Conservation (phyloP, 1,140 invertebrate species). For the Megalonaias nervosa region DNA sequence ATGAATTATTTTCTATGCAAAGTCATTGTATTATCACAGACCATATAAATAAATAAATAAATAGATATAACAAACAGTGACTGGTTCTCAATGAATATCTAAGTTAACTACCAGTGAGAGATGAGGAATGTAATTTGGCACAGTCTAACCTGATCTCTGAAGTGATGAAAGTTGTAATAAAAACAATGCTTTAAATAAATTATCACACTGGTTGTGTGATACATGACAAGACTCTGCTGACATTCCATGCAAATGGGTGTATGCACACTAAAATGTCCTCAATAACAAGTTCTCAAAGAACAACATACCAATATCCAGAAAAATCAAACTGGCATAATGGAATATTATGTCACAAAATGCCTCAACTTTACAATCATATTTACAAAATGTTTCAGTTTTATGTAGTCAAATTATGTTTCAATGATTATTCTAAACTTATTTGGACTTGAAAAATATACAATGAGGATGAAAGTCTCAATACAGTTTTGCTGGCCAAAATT, state of each 20-base stretch:
- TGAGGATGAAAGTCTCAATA: no score
- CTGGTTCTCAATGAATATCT: constrained; percentile 31
- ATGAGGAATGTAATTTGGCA: constrained; percentile 44
- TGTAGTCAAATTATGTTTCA: no score
- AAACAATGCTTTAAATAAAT: not conserved
- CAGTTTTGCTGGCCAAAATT: no score
- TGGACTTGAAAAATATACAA: no score
- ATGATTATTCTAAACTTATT: no score
- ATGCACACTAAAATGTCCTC: not conserved
- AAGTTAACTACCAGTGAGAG: constrained; percentile 37
- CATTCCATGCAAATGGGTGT: not conserved
- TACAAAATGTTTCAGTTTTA: no score
- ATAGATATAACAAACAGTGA: constrained; percentile 43
- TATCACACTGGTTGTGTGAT: not conserved
- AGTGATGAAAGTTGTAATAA: constrained; percentile 23
- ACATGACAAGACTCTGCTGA: not conserved
- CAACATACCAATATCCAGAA: not conserved
- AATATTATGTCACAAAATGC: no score
- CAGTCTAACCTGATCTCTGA: constrained; percentile 33
- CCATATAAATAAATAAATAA: constrained; percentile 44
- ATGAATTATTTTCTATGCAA: constrained; percentile 36
- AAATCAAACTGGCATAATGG: not conserved
- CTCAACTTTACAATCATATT: no score
- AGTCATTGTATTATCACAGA: constrained; percentile 37
- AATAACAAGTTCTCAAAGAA: not conserved